phyloP scores from a whole-genome alignment of 2,888 invertebrate genomes.

The Leptopilina drosophilae region DNA sequence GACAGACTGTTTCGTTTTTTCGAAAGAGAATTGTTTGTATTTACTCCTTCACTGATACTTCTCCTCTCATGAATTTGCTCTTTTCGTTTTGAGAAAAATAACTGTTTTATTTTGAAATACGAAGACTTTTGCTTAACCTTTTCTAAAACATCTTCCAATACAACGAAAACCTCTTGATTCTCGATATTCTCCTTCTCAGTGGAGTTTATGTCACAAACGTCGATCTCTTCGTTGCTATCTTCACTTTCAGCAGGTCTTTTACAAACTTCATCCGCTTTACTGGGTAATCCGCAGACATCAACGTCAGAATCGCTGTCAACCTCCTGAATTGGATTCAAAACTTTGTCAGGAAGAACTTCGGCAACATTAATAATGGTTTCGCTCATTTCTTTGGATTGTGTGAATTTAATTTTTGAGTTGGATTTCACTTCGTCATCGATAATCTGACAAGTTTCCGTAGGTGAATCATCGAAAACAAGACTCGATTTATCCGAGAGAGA shows the following conservation, averaged over 20 bases:
- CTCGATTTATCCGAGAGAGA: not conserved
- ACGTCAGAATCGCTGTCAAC: not conserved
- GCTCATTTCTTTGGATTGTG: no score
- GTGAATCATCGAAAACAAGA: not conserved
- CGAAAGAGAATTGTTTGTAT: not conserved
- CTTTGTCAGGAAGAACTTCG: not conserved
- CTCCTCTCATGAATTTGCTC: not conserved
- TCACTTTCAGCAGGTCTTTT: not conserved
- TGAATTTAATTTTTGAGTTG: no score
- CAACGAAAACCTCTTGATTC: not conserved
- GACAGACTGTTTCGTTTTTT: not conserved
- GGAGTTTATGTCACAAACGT: not conserved
- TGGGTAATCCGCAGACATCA: not conserved
- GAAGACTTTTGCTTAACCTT: not conserved
- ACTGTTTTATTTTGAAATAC: not conserved
- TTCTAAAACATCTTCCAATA: constrained; percentile 15
- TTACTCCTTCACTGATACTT: not conserved
- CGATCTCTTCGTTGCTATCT: not conserved
- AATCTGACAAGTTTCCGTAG: no score
- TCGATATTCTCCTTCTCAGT: not conserved
- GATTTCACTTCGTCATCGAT: no score
- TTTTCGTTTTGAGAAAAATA: not conserved
- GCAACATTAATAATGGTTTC: not conserved
- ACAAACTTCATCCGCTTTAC: not conserved
- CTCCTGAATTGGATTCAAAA: not conserved